Conservation (phyloP, 2,113 vertebrate species). For the Opisthocomus hoazin region DNA sequence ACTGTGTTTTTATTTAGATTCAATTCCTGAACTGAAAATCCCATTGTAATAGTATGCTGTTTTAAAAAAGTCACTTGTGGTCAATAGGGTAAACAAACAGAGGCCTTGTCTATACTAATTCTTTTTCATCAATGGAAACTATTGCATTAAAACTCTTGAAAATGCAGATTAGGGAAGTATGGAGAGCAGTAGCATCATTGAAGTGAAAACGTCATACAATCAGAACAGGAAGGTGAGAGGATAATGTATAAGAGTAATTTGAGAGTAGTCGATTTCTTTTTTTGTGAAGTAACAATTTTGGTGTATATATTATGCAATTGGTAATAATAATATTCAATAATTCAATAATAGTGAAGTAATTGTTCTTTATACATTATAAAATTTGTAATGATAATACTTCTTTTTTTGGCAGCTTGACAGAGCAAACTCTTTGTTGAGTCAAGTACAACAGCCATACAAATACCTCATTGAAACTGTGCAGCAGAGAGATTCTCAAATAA, state of each 20-base stretch:
- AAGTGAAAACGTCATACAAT: background rate
- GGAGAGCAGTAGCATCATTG: background rate
- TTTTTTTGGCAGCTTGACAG: slow-evolving; percentile 76
- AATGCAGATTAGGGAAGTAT: background rate
- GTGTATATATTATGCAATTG: background rate
- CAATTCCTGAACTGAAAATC: background rate
- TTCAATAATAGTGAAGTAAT: background rate
- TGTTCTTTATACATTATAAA: background rate
- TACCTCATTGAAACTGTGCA: slow-evolving; percentile 90
- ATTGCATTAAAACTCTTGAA: background rate
- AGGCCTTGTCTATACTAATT: background rate
- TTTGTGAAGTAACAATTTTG: background rate
- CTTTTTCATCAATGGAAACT: background rate
- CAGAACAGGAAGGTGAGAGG: background rate
- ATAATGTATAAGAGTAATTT: background rate
- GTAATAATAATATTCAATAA: background rate
- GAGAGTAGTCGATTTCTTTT: background rate
- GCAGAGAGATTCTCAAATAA: slow-evolving; percentile 87
- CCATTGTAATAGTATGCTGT: background rate
- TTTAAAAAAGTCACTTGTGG: background rate
- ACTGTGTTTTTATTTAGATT: background rate
- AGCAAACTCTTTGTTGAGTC: slow-evolving; percentile 84
- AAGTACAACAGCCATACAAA: slow-evolving; percentile 91
- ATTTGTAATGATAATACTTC: background rate
- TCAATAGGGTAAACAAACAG: background rate